phyloP scores from a whole-genome alignment of 2,113 vertebrate genomes.

The Macrotus californicus region DNA sequence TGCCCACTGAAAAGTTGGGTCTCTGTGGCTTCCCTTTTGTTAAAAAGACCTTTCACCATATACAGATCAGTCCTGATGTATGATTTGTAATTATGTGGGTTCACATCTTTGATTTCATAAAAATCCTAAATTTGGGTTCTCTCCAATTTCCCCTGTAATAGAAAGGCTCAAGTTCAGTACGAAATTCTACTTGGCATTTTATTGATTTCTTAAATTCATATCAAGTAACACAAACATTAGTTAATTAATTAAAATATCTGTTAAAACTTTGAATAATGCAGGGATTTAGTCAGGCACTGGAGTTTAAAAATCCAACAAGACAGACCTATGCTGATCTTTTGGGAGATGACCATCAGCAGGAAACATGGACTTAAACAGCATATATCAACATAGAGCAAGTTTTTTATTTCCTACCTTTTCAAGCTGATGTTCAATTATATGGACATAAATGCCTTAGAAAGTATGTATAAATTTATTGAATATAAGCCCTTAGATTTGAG shows the following conservation, averaged over 20 bases:
- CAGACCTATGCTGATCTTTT: background rate
- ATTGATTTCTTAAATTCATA: conserved; percentile 12
- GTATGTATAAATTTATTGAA: background rate
- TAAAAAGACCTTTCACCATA: background rate
- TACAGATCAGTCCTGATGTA: conserved; percentile 18
- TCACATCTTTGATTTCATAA: conserved; percentile 53
- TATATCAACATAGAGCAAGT: background rate
- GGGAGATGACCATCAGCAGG: background rate
- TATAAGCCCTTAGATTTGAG: background rate
- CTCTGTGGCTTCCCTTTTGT: background rate
- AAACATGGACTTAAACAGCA: background rate
- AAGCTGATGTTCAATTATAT: background rate
- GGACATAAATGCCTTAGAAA: background rate
- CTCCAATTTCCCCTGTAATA: conserved; percentile 47
- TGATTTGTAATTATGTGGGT: conserved; percentile 40
- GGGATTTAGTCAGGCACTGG: background rate
- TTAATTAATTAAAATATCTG: conserved; percentile 1
- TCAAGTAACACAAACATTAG: background rate
- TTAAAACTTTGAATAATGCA: background rate
- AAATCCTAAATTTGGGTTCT: conserved; percentile 61
- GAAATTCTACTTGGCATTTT: conserved; percentile 41
- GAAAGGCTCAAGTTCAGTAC: background rate
- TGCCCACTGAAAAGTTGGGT: background rate
- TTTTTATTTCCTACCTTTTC: background rate
- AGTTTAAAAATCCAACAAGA: background rate